These are phyloP conservation scores for Luscinia luscinia DNA, from an alignment of 2,797 vertebrate genomes.

Conservation along the genomic window DNA sequence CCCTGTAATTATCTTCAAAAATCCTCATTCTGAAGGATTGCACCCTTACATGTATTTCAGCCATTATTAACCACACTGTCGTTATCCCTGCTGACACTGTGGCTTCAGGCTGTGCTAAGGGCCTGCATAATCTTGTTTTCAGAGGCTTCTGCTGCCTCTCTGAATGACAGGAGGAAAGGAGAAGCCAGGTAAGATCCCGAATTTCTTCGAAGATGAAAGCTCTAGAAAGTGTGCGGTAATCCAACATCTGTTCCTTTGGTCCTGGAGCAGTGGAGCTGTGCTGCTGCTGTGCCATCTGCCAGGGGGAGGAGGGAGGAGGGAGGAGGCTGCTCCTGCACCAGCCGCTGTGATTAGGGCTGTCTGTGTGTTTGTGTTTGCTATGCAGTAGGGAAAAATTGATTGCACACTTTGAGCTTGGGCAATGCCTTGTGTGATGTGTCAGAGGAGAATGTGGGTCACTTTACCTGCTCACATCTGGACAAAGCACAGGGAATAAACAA, in stretches of 20 bases:
- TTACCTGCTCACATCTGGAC: not conserved
- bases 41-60: not conserved
- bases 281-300: constrained; percentile 46
- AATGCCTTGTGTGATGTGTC: not conserved
- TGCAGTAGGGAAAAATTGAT: not conserved
- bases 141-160: not conserved
- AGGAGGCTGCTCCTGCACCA: not conserved
- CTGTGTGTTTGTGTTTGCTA: not conserved
- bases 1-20: not conserved
- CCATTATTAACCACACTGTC: not conserved
- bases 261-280: not conserved
- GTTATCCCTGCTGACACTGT: not conserved
- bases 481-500: not conserved
- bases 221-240: not conserved
- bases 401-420: not conserved
- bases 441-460: not conserved
- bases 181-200: constrained; percentile 10
- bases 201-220: constrained; percentile 20
- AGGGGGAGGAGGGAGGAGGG: not conserved
- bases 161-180: not conserved
- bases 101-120: not conserved
- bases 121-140: constrained; percentile 20
- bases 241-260: constrained; percentile 23
- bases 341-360: not conserved
- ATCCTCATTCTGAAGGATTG: not conserved